Conservation (phyloP, 2,113 vertebrate genomes). For the Cacatua alba region DNA sequence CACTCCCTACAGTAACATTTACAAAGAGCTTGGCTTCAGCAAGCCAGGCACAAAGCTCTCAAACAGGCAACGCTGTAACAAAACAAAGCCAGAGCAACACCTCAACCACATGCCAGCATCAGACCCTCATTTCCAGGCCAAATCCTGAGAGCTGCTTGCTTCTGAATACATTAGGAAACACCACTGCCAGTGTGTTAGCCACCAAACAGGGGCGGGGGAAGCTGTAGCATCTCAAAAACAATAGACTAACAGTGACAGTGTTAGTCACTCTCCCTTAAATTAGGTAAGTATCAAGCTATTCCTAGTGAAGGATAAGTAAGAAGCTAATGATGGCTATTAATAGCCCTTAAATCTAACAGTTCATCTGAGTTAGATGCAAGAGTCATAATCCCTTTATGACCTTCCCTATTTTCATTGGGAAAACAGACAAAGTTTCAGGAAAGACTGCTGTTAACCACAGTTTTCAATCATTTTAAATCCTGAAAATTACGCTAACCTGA, state of each 20-base stretch:
- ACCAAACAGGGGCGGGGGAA: rapidly evolving
- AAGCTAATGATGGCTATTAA: conserved; percentile 61
- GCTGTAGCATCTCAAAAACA: neutral
- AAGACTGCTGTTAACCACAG: neutral
- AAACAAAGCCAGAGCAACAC: neutral
- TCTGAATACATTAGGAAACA: neutral
- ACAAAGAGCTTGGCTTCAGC: neutral
- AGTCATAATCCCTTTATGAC: conserved; percentile 43
- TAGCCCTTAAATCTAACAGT: conserved; percentile 54
- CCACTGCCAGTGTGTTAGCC: neutral
- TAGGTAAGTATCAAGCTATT: conserved; percentile 29
- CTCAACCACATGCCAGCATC: neutral
- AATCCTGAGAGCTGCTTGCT: neutral
- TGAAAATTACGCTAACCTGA: neutral
- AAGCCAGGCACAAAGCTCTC: neutral
- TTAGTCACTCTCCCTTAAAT: neutral
- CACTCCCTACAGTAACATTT: neutral
- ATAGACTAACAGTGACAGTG: neutral
- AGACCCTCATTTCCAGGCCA: neutral
- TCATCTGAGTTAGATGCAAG: conserved; percentile 41
- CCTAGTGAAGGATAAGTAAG: conserved; percentile 21
- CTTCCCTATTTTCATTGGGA: neutral
- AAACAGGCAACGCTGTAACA: neutral
- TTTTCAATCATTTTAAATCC: neutral
- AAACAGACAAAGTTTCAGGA: neutral